Base-by-base conservation (phyloP, 1,140 invertebrate species). In the Pseudachorutes palmiensis region DNA sequence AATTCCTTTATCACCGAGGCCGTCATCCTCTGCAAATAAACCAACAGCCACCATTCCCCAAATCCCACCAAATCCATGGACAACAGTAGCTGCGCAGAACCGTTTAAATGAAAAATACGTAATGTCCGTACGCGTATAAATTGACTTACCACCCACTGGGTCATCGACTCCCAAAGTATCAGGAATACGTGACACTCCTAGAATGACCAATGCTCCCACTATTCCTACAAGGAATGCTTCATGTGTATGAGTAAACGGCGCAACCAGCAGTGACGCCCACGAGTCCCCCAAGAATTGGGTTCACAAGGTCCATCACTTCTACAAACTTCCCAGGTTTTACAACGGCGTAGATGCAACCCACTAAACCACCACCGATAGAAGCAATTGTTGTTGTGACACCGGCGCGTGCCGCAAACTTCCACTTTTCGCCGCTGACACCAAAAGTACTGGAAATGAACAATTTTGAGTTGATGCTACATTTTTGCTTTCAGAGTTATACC, bases 301-400 rank as follows among this genome's bases (percentile, higher is more conserved):
- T 95, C 26, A 96, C 92, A 0, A 95, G 82, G 74, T 90, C 88
- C 70, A 91, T 83, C 2, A 94, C 87, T 24, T 22, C 29, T 30
- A 65, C 22, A 41, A 61, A 48, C 31, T 71, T 88, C 86, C 71
- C 88, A 84, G 72, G 84, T 83, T 33, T 86, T 76, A 67, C 88
- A 78, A 29, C 82, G 80, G 83, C 88, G 49, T 62, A 82, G 75
- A 86, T 61, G 3, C 91, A 79, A 30, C 91, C 90, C 30, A 87
- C 83, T 45, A 87, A 79, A 14, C 92, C 92, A 1, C 92, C 92
- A 0, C 91, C 91, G 75, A 94, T 91, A 1, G 91, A 92, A 0
- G 87, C 86, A 79, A 94, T 85, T 81, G 94, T 88, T 0, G 92
- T 95, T 77, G 90, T 89, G 0, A 94, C 89, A 0, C 91, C 91